Evolutionary conservation across 2,888 invertebrate genomes (phyloP).

Genomic region (Andricus curvator): DNA sequence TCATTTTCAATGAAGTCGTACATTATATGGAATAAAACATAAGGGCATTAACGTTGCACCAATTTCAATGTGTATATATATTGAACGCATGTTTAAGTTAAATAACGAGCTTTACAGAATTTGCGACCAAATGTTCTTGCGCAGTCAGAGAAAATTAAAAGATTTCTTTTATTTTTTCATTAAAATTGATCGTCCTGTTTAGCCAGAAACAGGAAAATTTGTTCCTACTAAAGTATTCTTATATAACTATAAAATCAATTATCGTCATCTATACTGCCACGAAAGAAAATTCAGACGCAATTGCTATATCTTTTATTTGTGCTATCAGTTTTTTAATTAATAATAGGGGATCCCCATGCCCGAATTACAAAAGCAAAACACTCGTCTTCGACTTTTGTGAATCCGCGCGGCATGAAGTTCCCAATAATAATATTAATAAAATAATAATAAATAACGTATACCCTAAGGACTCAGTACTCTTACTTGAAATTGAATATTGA

Average conservation of each 20-base stretch:
- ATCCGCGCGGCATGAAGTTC: neutral
- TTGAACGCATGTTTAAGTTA: constrained; percentile 6
- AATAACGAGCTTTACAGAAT: neutral
- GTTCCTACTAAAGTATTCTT: neutral
- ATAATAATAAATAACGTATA: constrained; percentile 40
- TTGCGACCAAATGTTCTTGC: constrained; percentile 2
- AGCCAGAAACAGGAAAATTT: neutral
- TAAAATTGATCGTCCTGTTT: neutral
- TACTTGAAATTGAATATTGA: constrained; percentile 7
- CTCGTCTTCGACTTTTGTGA: too few species aligned
- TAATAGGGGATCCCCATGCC: neutral
- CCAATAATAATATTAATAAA: constrained; percentile 26
- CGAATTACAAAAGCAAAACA: too few species aligned
- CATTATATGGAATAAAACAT: constrained; percentile 11
- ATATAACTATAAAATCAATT: neutral
- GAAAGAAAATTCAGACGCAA: constrained; percentile 14
- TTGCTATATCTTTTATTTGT: neutral
- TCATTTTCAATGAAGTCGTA: constrained; percentile 28
- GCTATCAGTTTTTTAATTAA: constrained; percentile 31
- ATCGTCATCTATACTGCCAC: neutral
- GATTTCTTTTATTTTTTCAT: neutral
- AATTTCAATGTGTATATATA: constrained; percentile 17
- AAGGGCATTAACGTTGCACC: constrained; percentile 33
- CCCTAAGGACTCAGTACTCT: constrained; percentile 30
- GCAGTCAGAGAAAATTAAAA: neutral